phyloP scores from a whole-genome alignment of 2,113 vertebrate species.

The Oryzias melastigma region DNA sequence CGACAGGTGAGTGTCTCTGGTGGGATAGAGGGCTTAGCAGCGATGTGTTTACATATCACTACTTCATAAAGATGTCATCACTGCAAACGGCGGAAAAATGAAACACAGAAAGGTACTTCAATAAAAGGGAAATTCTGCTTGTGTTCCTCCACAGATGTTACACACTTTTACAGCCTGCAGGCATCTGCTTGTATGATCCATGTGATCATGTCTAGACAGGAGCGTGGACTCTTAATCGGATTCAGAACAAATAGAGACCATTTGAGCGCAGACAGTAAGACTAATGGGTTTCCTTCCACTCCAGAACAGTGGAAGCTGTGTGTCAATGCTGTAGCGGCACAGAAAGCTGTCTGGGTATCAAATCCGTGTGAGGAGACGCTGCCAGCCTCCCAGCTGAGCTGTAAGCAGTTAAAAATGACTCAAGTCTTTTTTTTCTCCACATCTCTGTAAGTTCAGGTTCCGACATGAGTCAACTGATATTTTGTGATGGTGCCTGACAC shows the following conservation, averaged over 20 bases:
- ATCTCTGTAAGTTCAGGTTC: no score
- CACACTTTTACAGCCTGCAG: constrained; percentile 32
- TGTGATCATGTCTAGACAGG: constrained; percentile 55
- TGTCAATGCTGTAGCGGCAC: constrained; percentile 46
- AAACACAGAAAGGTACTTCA: neutral
- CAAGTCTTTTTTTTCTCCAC: no score
- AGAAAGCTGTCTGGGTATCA: constrained; percentile 30
- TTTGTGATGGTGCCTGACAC: no score
- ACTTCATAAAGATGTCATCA: constrained; percentile 36
- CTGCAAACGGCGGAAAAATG: neutral
- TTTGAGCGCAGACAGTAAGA: constrained; percentile 26
- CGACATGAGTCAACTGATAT: no score
- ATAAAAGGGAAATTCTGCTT: neutral
- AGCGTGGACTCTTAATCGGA: constrained; percentile 33
- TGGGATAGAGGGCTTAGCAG: constrained; percentile 21
- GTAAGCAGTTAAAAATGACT: constrained; percentile 22
- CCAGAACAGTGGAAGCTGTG: constrained; percentile 47
- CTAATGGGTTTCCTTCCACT: constrained; percentile 34
- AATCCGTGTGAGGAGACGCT: constrained; percentile 15
- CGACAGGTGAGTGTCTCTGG: constrained; percentile 30
- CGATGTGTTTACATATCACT: constrained; percentile 23
- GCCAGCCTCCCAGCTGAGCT: constrained; percentile 29
- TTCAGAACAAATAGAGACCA: constrained; percentile 25
- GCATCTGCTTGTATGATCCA: constrained; percentile 10
- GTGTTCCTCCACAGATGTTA: constrained; percentile 32